Evolutionary conservation across 2,113 vertebrate genomes (phyloP).

Genomic region (Callaeas wilsoni): DNA sequence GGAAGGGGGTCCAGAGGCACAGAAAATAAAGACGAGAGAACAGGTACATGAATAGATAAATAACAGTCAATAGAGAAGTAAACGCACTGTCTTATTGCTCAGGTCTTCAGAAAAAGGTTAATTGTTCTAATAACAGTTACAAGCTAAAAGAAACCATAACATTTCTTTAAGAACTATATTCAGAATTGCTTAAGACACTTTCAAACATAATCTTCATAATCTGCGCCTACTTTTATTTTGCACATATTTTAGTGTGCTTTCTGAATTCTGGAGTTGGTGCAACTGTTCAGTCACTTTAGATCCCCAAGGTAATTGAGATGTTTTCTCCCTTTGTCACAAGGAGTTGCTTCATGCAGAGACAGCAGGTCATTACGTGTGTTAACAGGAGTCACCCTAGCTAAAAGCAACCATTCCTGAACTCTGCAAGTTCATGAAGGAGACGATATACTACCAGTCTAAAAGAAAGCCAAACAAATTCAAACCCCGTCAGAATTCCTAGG

Average conservation of each 20-base stretch:
- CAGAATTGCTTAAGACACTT: background rate
- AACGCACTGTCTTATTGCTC: background rate
- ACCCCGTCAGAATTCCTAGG: background rate
- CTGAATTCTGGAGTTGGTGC: background rate
- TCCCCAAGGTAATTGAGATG: background rate
- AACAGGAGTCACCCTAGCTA: background rate
- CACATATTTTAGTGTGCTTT: background rate
- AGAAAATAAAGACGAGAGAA: background rate
- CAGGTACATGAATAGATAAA: background rate
- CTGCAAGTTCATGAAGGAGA: background rate
- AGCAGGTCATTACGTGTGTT: background rate
- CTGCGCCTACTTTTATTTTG: background rate
- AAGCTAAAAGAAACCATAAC: background rate
- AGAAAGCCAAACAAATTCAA: background rate
- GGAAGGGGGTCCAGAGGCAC: background rate
- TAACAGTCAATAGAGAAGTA: background rate
- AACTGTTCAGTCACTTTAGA: background rate
- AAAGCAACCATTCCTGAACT: background rate
- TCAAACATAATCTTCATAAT: background rate
- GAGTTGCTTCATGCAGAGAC: background rate
- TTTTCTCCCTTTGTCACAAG: background rate
- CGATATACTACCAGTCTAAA: background rate
- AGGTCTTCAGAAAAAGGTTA: background rate
- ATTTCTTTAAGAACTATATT: background rate
- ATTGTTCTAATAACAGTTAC: background rate